Base-by-base conservation (phyloP, 2,113 vertebrate genomes). In the Heterochromis multidens region DNA sequence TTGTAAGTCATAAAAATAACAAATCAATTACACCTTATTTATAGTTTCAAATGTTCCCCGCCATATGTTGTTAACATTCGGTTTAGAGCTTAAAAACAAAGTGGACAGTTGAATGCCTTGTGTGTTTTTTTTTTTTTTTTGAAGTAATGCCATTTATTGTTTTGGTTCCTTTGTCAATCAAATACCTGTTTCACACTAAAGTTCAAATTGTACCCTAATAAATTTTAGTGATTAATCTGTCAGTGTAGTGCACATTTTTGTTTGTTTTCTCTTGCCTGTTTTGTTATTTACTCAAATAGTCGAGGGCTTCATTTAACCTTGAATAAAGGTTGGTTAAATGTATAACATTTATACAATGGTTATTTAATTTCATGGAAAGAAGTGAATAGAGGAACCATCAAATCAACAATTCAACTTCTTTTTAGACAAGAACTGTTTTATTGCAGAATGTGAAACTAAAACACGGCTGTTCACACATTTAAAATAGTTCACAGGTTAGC, bases 401-500 rank as follows among this genome's bases (percentile, higher is more conserved):
- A 70, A 46, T 16, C 14, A 77, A 63, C 40, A 58, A 23, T 54
- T 46, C 57, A 65, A 65, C 27, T 74, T 74, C 67, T 59, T 12
- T 62, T 76, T 23, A 59, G n/a, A 56, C 10, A 23, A 56, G 52
- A 56, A 27, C 23, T 43, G 27, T 33, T 85, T 23, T 57, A 21
- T 3, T 72, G 40, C 29, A 79, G 61, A 85, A 84, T 61, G 82
- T 84, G 79, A 85, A 89, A 88, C 83, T 77, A 72, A 82, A 67
- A 79, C 33, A 17, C 1, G 16, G 49, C 29, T 40, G 54, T 61
- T 79, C 25, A 46, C 79, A 46, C 63, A n/a, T 83, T 87, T 79
- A 27, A 76, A 88, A 85, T 91, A 88, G 43, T 77, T 65, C 8
- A 52, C 19, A 37, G 60, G 23, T 33, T 80, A 35, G 77, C 59